Conservation (phyloP, 2,888 invertebrate species). For the Nomada ferruginata region DNA sequence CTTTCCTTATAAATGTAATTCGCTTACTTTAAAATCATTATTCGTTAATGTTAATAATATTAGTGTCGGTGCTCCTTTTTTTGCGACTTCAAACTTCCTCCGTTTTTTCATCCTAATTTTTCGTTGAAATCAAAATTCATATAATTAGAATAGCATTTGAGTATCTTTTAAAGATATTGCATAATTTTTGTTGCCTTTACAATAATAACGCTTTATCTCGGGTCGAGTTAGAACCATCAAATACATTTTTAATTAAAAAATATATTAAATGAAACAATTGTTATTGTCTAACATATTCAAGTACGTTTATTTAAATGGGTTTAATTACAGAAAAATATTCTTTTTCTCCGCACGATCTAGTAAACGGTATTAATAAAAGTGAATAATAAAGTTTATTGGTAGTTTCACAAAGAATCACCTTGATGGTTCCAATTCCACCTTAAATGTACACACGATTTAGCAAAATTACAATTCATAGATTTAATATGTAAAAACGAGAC, state of each 20-base stretch:
- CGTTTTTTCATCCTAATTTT: conserved; percentile 35
- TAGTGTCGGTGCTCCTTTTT: conserved; percentile 82
- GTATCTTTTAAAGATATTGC: conserved; percentile 65
- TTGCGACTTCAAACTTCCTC: conserved; percentile 75
- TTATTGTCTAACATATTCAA: conserved; percentile 7
- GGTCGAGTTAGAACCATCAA: conserved; percentile 61
- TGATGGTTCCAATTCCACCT: conserved; percentile 59
- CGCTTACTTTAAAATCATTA: conserved; percentile 83
- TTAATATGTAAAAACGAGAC: conserved; percentile 62
- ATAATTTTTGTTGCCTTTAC: conserved; percentile 51
- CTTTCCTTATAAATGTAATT: conserved; percentile 84
- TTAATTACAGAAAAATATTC: conserved; percentile 26
- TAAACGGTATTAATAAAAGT: conserved; percentile 21
- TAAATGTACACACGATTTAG: conserved; percentile 60
- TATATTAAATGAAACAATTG: conserved; percentile 31
- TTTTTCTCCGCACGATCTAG: background rate
- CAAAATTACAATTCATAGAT: conserved; percentile 62
- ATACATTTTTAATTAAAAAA: conserved; percentile 15
- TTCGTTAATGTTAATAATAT: conserved; percentile 83
- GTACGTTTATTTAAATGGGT: conserved; percentile 21
- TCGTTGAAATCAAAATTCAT: conserved; percentile 60
- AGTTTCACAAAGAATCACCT: conserved; percentile 36
- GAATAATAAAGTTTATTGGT: conserved; percentile 11
- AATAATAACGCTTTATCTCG: conserved; percentile 48
- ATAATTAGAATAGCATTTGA: conserved; percentile 53